Evolutionary conservation across 2,113 vertebrate genomes (phyloP), one percentile per base, ranked within the genome.

Genomic region (Tinamus guttatus): DNA sequence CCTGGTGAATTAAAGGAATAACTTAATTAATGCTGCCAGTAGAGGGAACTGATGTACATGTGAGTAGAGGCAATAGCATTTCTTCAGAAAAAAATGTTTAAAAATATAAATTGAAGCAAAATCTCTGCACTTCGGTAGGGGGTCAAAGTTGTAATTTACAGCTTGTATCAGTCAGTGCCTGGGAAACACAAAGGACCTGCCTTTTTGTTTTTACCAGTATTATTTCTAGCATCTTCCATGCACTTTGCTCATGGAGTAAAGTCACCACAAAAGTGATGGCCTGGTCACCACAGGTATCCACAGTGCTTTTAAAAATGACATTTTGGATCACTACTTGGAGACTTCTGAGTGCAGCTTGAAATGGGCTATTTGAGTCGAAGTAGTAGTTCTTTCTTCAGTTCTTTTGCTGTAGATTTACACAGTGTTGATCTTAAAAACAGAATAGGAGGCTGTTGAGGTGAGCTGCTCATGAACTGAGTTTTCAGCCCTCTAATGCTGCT

Each of bases 21-120:
- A 30, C 63, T 96, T 95, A 93, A 97, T 94, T 96, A 93, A 93
- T 94, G 88, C 49, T 96, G 86, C 92, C 95, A 96, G 94, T 38
- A 96, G 93, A 96, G 95, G 95, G 93, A 96, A 97, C 94, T 87
- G 95, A 96, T 95, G 93, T 82, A 94, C 89, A 85, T 3, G 74
- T 70, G 95, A 96, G 94, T 96, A 94, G 83, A 90, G 92, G 86
- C 41, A 0, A 81, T 67, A 90, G 83, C 41, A 59, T 88, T 90
- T 90, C 88, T 94, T 86, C 47, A 81, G 49, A 40, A 63, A 49
- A 49, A 49, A 14, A 7, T 17, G 41, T 64, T 93, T 20, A 73
- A 85, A 89, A 94, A 67, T 76, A 41, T 51, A 91, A 92, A 81
- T 30, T 90, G 20, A 45, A 62, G 58, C 30, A 62, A 65, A 79